Evolutionary conservation across 2,113 vertebrate genomes (phyloP), one percentile per base, ranked within the genome.

Genomic region (Lepisosteus oculatus): DNA sequence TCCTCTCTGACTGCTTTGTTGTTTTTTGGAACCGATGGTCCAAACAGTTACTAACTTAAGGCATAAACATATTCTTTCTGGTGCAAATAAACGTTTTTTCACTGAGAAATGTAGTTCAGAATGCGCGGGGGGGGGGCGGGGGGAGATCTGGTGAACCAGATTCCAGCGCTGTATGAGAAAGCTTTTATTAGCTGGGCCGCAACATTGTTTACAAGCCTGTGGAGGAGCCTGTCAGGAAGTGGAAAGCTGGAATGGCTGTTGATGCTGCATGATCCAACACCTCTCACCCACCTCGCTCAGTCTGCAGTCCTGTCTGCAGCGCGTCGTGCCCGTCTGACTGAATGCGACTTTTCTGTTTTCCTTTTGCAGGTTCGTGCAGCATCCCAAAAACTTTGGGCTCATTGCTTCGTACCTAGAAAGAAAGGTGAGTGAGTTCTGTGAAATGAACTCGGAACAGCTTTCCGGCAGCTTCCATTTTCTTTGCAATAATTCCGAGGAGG

Each of bases 301-400:
- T 29, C 29, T 29, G 29, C 29, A 29, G 29, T 29, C 47, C 5
- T 51, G 47, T 51, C 47, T 51, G 5, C 47, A 51, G 5, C 47
- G 1, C 6, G 61, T 12, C 8, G 44, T 43, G 8, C 51, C 11
- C 59, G 8, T 51, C 9, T 67, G 29, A 12, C 45, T 59, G 12
- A 5, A 43, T 11, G 29, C 55, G n/a, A 45, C 41, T 57, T 9
- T 15, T 68, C 41, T 42, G 43, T 64, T 80, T 67, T 70, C 42
- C 55, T 72, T 56, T 43, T 72, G 59, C 83, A 99, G 97, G 90
- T 98, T 98, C 92, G 93, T 99, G 75, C 97, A 98, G 72, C 97
- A 99, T 86, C 97, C 97, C 69, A 99, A 99, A 89, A 99, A 99
- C 87, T 99, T 99, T 89, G 95, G 95, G 79, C 86, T 99, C 64